phyloP scores from a whole-genome alignment of 2,888 invertebrate genomes.

The Aethes cnicana region DNA sequence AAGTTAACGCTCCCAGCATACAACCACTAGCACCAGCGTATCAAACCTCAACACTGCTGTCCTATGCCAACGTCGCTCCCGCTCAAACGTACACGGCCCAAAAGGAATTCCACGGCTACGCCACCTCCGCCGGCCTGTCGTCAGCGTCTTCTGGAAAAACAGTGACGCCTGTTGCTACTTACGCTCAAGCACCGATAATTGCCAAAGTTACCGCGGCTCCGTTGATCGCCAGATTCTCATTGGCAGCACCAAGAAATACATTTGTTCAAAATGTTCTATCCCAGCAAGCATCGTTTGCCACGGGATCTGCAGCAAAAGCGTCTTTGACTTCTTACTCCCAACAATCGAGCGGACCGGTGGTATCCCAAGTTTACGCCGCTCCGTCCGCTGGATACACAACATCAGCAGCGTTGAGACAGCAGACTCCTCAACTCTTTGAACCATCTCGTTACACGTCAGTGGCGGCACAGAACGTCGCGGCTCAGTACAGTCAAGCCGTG shows the following conservation, averaged over 20 bases:
- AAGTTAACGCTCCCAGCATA: slow-evolving; percentile 53
- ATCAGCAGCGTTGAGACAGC: slow-evolving; percentile 59
- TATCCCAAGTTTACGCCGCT: slow-evolving; percentile 73
- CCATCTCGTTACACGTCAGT: slow-evolving; percentile 39
- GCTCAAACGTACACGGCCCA: slow-evolving; percentile 44
- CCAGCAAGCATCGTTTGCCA: slow-evolving; percentile 52
- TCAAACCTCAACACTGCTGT: slow-evolving; percentile 40
- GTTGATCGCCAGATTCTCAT: slow-evolving; percentile 63
- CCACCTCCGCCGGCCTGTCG: slow-evolving; percentile 79
- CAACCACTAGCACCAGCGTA: slow-evolving; percentile 52
- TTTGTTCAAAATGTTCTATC: slow-evolving; percentile 63
- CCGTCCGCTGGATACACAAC: slow-evolving; percentile 64
- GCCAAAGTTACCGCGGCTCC: slow-evolving; percentile 76
- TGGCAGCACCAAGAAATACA: slow-evolving; percentile 58
- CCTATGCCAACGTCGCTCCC: slow-evolving; percentile 47
- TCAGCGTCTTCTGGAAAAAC: slow-evolving; percentile 56
- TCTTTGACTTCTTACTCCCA: slow-evolving; percentile 64
- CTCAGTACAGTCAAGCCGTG: slow-evolving; percentile 48
- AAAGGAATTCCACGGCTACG: slow-evolving; percentile 79
- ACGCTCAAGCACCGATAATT: slow-evolving; percentile 78
- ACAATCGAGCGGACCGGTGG: slow-evolving; percentile 67
- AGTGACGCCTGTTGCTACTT: slow-evolving; percentile 67
- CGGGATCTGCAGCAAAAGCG: slow-evolving; percentile 67
- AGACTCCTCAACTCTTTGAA: slow-evolving; percentile 42
- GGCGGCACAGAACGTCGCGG: slow-evolving; percentile 39